Percentiles rank a stretch among this genome's conserved stretches.
phyloP scores from a whole-genome alignment of 2,113 vertebrate species.

The Spilogale gracilis region DNA sequence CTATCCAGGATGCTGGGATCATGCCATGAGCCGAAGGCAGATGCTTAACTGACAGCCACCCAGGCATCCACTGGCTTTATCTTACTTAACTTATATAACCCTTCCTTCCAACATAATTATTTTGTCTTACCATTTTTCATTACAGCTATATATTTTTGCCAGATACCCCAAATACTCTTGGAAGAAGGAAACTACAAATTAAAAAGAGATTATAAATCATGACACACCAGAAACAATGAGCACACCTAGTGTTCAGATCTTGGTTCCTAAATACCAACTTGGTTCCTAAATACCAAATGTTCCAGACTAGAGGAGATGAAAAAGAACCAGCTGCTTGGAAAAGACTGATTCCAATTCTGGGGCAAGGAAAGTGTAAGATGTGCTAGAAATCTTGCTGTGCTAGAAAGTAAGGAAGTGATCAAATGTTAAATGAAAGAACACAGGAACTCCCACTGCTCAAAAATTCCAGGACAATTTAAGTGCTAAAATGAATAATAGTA shows the following conservation, averaged over 20 bases:
- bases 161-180: not conserved
- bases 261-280: constrained; percentile 48
- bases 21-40: not conserved
- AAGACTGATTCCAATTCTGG: not conserved
- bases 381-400: not conserved
- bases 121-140: not conserved
- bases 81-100: constrained; percentile 16
- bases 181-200: not conserved
- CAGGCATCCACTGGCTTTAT: not conserved
- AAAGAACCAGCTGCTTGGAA: not conserved
- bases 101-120: constrained; percentile 9
- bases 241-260: not conserved
- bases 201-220: constrained; percentile 32
- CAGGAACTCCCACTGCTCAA: not conserved
- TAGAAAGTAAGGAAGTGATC: not conserved
- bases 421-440: not conserved
- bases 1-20: not conserved
- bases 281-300: constrained; percentile 35
- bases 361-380: not conserved
- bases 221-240: not conserved
- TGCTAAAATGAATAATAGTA: not conserved
- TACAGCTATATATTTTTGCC: not conserved
- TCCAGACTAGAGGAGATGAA: not conserved
- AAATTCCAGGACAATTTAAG: constrained; percentile 8
- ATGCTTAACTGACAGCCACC: not conserved